Base-by-base conservation (phyloP, 2,888 invertebrate genomes). In the Blastobasis adustella region DNA sequence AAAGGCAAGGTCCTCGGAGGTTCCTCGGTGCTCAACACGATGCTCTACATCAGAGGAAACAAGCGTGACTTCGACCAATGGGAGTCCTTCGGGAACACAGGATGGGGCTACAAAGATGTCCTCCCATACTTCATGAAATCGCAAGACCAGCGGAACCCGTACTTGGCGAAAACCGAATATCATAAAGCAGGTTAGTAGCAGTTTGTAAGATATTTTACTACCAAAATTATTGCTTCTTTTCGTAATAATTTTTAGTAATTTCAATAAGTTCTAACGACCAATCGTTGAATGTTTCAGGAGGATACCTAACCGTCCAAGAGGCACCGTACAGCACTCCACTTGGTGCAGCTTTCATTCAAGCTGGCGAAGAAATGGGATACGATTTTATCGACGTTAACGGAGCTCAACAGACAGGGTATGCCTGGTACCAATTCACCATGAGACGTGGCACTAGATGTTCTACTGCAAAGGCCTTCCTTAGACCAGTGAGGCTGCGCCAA, bases 281-380 rank as follows among this genome's bases (percentile, higher is more conserved):
- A 45, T 45, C 10, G 5, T 54, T 55, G 47, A 6, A 47, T 36
- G 56, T 85, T 89, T 47, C 79, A 93, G 95, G 95, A 38, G 95
- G 95, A 6, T 94, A 92, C 65, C 80, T 93, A 54, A 94, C 95
- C 0, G 91, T 95, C 0, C 94, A 95, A 82, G 94, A 95, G 65
- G 81, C 92, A 0, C 94, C 95, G 0, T 95, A 92, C 84, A 91
- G 93, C 69, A 96, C 96, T 0, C 96, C 97, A 0, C 79, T 97
- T 42, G 96, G 95, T 0, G 91, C 93, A 0, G 96, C 96, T 0
- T 95, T 96, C 65, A 79, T 97, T 0, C 94, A 96, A 86, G 96
- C 96, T 0, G 96, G 94, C n/a, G 93, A 95, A 73, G 96, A 97
- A 78, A 94, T 96, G 94, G 96, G 96, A 37, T 97, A 96, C 79